Base-by-base conservation (phyloP, 2,113 vertebrate species). In the Sapayoa aenigma region DNA sequence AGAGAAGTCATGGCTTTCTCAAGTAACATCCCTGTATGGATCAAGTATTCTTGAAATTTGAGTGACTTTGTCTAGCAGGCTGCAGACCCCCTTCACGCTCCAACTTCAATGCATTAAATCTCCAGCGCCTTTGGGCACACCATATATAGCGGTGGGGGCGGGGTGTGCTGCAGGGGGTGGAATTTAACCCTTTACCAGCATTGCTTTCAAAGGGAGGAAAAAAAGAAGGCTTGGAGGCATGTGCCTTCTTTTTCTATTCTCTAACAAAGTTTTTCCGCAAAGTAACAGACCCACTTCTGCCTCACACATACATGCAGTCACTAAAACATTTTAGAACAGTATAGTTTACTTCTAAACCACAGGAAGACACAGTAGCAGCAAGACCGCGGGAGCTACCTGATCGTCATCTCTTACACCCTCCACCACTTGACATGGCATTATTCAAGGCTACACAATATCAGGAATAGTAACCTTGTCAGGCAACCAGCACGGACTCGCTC, bases 11-110 rank as follows among this genome's bases (percentile, higher is more conserved):
- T 79, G 87, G 89, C 87, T 94, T 93, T 96, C 94, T 95, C 94
- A 95, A 96, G 95, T 96, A 95, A 96, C 94, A 95, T 94, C 95
- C 87, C 77, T 94, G 90, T 85, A 86, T 72, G 83, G 93, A 93
- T 96, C 90, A 87, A 95, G 92, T 90, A 96, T 92, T 97, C 92
- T 22, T 97, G 96, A 96, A 96, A 95, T 95, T 66, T 86, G 96
- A 97, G 96, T 97, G 96, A 97, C 95, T 97, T 96, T 94, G 96
- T 93, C 85, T 92, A 96, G 95, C 95, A 88, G 94, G 46, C 94
- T 93, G 94, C 95, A 95, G 96, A 95, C 92, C 94, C 92, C 95
- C 92, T 96, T 96, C 96, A 96, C 75, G 92, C 95, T 97, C 94
- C 76, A 94, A 81, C 95, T 80, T 95, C 95, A 88, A 59, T 88